Conservation (phyloP, 1,140 invertebrate genomes). For the Drosophila sp. region DNA sequence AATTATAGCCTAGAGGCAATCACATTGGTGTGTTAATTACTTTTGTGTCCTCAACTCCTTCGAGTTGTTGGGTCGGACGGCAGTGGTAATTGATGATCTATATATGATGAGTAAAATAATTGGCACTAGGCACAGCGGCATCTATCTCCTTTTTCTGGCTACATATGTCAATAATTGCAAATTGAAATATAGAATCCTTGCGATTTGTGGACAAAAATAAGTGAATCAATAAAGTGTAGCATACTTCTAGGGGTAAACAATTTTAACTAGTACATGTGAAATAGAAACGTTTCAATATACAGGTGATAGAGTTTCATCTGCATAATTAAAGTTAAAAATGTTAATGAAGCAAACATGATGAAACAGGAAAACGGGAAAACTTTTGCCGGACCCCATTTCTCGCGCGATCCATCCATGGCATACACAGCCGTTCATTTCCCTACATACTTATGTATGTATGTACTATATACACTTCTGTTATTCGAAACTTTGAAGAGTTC, state of each 20-base stretch:
- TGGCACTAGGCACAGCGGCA: background rate
- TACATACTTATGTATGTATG: no score
- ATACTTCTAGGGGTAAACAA: background rate
- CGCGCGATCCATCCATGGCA: no score
- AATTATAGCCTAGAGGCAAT: constrained; percentile 56
- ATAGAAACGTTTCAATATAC: no score
- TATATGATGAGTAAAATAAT: constrained; percentile 1
- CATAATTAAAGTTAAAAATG: no score
- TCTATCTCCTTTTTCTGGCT: background rate
- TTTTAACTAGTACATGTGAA: background rate
- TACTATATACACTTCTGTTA: no score
- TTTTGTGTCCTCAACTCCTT: constrained; percentile 46
- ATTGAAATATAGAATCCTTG: background rate
- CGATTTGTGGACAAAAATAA: background rate
- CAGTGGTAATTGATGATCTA: constrained; percentile 7
- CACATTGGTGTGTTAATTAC: constrained; percentile 62
- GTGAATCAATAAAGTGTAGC: background rate
- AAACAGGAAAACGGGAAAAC: no score
- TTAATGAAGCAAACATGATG: no score
- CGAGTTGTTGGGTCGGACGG: no score
- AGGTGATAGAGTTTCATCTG: no score
- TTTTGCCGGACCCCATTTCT: no score
- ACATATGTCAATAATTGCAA: background rate
- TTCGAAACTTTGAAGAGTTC: background rate
- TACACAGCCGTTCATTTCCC: no score